Conservation (phyloP, 2,797 vertebrate genomes). For the Merluccius polli region DNA sequence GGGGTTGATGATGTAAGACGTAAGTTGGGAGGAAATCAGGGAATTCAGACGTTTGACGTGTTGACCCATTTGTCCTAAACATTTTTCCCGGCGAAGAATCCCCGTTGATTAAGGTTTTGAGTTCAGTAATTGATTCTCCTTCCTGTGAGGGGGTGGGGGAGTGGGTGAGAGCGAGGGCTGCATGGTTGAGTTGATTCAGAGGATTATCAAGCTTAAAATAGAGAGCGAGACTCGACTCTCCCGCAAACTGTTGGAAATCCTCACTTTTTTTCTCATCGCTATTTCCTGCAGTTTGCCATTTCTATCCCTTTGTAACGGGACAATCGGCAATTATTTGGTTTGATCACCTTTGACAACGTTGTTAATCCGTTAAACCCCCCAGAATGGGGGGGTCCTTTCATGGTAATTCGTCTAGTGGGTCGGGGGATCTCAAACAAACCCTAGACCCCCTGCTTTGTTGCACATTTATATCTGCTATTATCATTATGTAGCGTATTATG, state of each 20-base stretch:
- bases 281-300: not conserved
- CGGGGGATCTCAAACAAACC: not conserved
- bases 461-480: not conserved
- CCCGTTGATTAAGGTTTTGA: constrained; percentile 42
- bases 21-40: constrained; percentile 24
- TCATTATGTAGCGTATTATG: no score
- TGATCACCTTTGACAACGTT: constrained; percentile 26
- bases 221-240: constrained; percentile 12
- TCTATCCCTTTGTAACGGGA: constrained; percentile 39
- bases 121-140: constrained; percentile 51
- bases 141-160: constrained; percentile 28
- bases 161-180: constrained; percentile 17
- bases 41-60: constrained; percentile 39
- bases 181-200: constrained; percentile 61
- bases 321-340: constrained; percentile 32
- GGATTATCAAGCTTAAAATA: constrained; percentile 57
- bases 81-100: constrained; percentile 36
- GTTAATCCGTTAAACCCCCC: constrained; percentile 19
- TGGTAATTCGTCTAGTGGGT: not conserved
- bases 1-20: not conserved
- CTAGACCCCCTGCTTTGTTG: no score
- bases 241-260: constrained; percentile 5
- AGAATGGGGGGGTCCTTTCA: constrained; percentile 9
- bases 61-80: constrained; percentile 57
- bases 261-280: constrained; percentile 28